Percentiles rank a stretch among this genome's conserved stretches.
Conservation (phyloP, 1,140 invertebrate species). For the Elymnias hypermnestra region DNA sequence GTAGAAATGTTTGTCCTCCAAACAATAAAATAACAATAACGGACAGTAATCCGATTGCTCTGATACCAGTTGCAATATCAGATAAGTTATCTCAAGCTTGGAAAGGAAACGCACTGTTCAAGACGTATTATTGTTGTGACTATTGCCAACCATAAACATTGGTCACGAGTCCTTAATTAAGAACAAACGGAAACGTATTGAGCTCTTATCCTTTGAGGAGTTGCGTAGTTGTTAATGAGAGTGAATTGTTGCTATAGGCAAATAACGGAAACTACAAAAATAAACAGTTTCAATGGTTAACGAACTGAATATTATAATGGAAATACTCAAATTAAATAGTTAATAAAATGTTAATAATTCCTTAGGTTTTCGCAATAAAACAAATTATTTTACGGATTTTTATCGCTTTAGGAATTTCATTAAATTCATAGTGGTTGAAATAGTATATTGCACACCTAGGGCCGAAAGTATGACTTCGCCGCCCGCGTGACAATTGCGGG, state of each 20-base stretch:
- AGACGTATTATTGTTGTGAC: conserved; percentile 66
- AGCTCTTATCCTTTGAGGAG: conserved; percentile 15
- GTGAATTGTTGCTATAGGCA: not conserved
- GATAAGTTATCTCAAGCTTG: conserved; percentile 50
- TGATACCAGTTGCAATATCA: conserved; percentile 45
- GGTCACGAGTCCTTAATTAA: conserved; percentile 54
- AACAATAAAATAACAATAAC: conserved; percentile 12
- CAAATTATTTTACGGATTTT: too few species aligned
- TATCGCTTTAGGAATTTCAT: too few species aligned
- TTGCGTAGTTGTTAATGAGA: conserved; percentile 1
- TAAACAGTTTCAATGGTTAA: too few species aligned
- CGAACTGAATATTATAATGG: too few species aligned
- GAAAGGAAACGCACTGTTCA: conserved; percentile 52
- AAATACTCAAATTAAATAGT: too few species aligned
- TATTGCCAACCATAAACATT: conserved; percentile 59
- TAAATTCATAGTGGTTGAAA: too few species aligned
- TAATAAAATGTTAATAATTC: too few species aligned
- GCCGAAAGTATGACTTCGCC: too few species aligned
- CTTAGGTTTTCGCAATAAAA: too few species aligned
- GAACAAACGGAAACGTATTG: conserved; percentile 45
- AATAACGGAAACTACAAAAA: not conserved
- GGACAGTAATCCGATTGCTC: conserved; percentile 26
- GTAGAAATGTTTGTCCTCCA: conserved; percentile 7
- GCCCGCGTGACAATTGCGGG: too few species aligned
- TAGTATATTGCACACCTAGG: too few species aligned